phyloP scores from a whole-genome alignment of 1,140 invertebrate genomes.

The Eulimnadia texana region DNA sequence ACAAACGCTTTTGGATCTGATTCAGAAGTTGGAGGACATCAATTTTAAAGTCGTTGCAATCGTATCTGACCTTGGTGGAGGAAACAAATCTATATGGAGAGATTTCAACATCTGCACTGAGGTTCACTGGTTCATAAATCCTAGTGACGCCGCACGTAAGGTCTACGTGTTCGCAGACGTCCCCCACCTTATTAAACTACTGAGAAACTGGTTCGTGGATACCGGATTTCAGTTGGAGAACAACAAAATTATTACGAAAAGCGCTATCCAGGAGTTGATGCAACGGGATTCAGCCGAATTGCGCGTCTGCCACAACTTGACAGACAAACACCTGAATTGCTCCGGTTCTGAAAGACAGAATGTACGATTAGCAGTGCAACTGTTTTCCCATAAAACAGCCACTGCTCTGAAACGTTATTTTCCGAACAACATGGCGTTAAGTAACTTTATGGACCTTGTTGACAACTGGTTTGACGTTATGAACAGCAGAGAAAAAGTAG shows the following conservation, averaged over 20 bases:
- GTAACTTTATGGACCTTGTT: neutral
- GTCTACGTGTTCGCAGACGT: constrained; percentile 21
- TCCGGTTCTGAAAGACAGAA: neutral
- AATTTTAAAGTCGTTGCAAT: constrained; percentile 18
- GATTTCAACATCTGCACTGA: constrained; percentile 3
- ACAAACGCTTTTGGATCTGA: constrained; percentile 15
- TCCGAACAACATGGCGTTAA: neutral
- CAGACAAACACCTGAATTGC: neutral
- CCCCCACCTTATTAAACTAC: constrained; percentile 20
- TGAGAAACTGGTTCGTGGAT: constrained; percentile 20
- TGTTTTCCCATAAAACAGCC: neutral
- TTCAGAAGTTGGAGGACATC: constrained; percentile 13
- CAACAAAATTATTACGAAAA: neutral
- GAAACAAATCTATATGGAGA: constrained; percentile 17
- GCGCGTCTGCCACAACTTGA: neutral
- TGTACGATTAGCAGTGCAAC: neutral
- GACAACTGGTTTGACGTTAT: neutral
- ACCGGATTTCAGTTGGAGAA: constrained; percentile 7
- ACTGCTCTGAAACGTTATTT: neutral
- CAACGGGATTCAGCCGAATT: neutral
- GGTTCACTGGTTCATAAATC: constrained; percentile 14
- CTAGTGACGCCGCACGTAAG: neutral
- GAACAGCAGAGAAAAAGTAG: neutral
- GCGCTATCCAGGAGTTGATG: neutral
- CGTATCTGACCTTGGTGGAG: constrained; percentile 15